Percentiles rank a stretch among this genome's conserved stretches.
phyloP scores from a whole-genome alignment of 2,113 vertebrate genomes.

The Cavia aperea region DNA sequence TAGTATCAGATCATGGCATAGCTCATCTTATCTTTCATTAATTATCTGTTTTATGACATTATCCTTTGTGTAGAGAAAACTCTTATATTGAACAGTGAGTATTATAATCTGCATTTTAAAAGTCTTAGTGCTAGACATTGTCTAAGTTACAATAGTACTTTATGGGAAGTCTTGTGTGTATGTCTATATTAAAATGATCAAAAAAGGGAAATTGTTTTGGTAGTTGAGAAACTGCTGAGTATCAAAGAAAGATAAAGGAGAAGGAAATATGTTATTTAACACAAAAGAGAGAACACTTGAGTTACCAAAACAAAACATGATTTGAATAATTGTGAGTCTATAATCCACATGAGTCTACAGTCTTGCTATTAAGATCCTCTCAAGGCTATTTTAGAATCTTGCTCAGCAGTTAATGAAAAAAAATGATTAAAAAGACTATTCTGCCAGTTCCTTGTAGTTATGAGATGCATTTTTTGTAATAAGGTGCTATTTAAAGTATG shows the following conservation, averaged over 20 bases:
- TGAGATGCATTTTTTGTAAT: slow-evolving; percentile 12
- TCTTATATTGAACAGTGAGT: background rate
- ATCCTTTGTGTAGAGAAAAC: slow-evolving; percentile 16
- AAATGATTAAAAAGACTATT: background rate
- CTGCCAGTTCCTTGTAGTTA: slow-evolving; percentile 47
- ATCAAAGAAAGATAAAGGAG: slow-evolving; percentile 27
- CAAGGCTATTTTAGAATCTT: slow-evolving; percentile 52
- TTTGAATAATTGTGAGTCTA: slow-evolving; percentile 58
- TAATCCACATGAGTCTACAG: background rate
- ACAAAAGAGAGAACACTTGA: slow-evolving; percentile 34
- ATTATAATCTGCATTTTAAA: slow-evolving; percentile 3
- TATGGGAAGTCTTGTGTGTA: background rate
- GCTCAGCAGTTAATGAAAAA: slow-evolving; percentile 15
- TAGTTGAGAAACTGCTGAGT: slow-evolving; percentile 53
- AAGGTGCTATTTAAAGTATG: slow-evolving; percentile 32
- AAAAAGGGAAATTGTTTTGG: slow-evolving; percentile 45
- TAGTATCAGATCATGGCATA: background rate
- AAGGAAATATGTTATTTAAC: slow-evolving; percentile 56
- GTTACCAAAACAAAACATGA: slow-evolving; percentile 45
- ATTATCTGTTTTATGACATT: background rate
- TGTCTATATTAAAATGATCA: background rate
- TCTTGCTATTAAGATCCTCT: slow-evolving; percentile 41
- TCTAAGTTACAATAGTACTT: background rate
- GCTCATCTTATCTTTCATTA: slow-evolving; percentile 21
- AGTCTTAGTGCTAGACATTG: background rate